phyloP scores from a whole-genome alignment of 92 coral and sea anemone species.

The Heteractis magnifica region DNA sequence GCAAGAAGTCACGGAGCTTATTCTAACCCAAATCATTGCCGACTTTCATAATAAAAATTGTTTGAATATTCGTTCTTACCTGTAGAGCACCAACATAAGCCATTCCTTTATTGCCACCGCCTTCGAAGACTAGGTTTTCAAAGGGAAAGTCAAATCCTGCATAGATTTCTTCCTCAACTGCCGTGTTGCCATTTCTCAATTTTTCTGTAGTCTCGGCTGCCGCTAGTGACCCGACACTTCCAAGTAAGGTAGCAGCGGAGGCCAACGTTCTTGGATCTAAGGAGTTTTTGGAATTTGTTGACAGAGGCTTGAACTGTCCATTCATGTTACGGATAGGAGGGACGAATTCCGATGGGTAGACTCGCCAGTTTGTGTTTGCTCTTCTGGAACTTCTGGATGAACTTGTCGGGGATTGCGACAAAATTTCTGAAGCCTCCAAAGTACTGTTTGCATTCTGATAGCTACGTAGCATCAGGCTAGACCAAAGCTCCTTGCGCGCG shows the following conservation, averaged over 20 bases:
- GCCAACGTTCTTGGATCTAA: constrained; percentile 61
- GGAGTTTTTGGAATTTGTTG: constrained; percentile 35
- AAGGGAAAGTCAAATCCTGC: constrained; percentile 65
- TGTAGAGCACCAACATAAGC: constrained; percentile 97
- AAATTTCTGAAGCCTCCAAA: constrained; percentile 2
- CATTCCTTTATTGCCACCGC: constrained; percentile 99
- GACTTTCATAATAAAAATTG: not conserved
- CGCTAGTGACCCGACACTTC: constrained; percentile 77
- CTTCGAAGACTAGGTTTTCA: constrained; percentile 95
- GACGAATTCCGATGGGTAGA: constrained; percentile 49
- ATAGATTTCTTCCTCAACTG: constrained; percentile 62
- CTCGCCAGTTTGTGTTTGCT: constrained; percentile 45
- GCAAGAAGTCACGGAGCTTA: constrained; percentile 14
- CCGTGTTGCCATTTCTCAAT: constrained; percentile 32
- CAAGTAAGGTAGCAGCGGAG: constrained; percentile 72
- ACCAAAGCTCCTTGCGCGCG: constrained; percentile 36
- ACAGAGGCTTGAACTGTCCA: constrained; percentile 21
- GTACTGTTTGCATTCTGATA: constrained; percentile 62
- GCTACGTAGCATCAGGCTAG: constrained; percentile 53
- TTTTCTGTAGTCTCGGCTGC: constrained; percentile 74
- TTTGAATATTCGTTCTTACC: constrained; percentile 50
- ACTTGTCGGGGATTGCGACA: constrained; percentile 1
- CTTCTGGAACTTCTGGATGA: constrained; percentile 14
- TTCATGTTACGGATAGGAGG: constrained; percentile 61
- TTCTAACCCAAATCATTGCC: not conserved